Evolutionary conservation across 2,797 vertebrate genomes (phyloP), one percentile per base, ranked within the genome.

Genomic region (Poecilia velifera): DNA sequence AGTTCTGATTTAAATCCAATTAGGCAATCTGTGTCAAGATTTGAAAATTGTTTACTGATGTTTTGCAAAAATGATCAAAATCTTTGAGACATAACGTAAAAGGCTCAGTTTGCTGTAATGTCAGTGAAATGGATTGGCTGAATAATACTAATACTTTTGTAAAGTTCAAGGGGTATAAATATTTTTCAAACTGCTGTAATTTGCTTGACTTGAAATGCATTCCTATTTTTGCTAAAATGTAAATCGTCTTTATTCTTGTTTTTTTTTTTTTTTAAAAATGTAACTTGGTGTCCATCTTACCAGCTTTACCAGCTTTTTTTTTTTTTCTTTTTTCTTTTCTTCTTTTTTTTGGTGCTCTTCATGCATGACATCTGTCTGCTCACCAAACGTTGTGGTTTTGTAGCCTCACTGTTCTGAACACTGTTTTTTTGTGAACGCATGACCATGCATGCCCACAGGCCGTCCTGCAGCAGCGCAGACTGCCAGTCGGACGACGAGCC

Each of bases 401-500:
- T 16, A 2, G 66, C 49, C 76, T 53, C 78, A 78, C 79, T 46
- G 76, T 55, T 79, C 46, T 85, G 72, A 83, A 85, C 34, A 13
- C 76, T 86, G 82, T 92, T 41, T 41, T 41, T 41, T 82, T 92
- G 86, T 93, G 92, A 88, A 89, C 86, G 84, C 83, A 84, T 89
- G 81, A 86, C 86, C 89, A 41, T 83, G 84, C 88, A 34, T 82
- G 84, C 89, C 91, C 84, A 84, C 92, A 94, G 94, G 92, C 88
- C 45, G 4, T 20, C 86, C 86, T 80, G 74, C 82, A 87, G 90
- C 81, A 83, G 59, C 2, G 84, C 94, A 25, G 94, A 91, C 41
- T 74, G 91, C 68, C 89, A 87, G 47, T 89, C 87, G 0, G 94
- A 94, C 82, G 94, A 96, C 45, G 89, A 92, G 86, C 88, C 86